Evolutionary conservation across 2,888 invertebrate species (phyloP).

Genomic region (Keiferia lycopersicella): DNA sequence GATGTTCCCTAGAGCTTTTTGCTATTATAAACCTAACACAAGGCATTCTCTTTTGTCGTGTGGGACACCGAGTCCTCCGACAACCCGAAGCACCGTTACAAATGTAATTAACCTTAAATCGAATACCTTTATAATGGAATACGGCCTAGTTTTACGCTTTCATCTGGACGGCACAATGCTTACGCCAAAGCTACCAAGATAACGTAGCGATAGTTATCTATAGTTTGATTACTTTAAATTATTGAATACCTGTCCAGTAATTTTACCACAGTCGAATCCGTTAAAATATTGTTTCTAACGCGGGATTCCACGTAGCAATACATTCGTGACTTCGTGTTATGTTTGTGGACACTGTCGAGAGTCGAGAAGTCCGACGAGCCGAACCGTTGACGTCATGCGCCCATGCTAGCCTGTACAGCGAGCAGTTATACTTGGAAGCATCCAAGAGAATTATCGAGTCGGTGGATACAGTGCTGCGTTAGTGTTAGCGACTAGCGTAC

Average conservation of each 20-base stretch:
- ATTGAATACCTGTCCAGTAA: background rate
- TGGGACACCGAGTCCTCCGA: no score
- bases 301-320: conserved; percentile 57
- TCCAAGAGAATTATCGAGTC: conserved; percentile 31
- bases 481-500: conserved; percentile 33
- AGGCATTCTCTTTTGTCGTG: no score
- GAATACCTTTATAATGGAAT: no score
- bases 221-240: no score
- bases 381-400: conserved; percentile 78
- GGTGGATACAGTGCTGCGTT: conserved; percentile 54
- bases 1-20: no score
- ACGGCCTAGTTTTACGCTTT: no score
- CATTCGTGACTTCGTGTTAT: conserved; percentile 51
- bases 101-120: no score
- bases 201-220: background rate
- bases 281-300: conserved; percentile 65
- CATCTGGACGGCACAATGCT: no score
- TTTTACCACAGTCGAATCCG: conserved; percentile 54
- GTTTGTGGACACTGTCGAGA: conserved; percentile 77
- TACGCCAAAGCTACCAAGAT: background rate
- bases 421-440: conserved; percentile 37
- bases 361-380: conserved; percentile 77
- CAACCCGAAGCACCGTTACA: no score
- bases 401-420: conserved; percentile 68
- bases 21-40: no score